Evolutionary conservation across 2,113 vertebrate genomes (phyloP).

Genomic region (Siniperca knerii): DNA sequence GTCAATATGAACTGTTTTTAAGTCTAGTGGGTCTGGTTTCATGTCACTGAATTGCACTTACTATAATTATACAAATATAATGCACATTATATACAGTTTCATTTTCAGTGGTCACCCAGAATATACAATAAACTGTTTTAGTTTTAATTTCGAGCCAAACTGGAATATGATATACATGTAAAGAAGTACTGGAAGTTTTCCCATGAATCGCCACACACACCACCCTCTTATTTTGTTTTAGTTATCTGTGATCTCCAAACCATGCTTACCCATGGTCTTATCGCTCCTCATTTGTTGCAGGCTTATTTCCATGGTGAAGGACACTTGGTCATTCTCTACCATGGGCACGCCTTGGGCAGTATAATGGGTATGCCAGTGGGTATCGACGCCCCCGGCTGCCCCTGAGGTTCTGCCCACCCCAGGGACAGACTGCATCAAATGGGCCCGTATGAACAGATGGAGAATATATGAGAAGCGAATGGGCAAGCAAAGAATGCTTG

Average conservation of each 20-base stretch:
- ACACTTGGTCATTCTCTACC: conserved; percentile 37
- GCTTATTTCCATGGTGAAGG: conserved; percentile 33
- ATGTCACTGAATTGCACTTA: background rate
- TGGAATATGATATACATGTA: background rate
- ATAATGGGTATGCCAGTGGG: conserved; percentile 56
- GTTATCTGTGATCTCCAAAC: background rate
- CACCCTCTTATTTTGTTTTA: background rate
- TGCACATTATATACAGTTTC: background rate
- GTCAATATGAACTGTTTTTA: background rate
- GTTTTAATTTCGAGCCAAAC: background rate
- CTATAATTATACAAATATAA: background rate
- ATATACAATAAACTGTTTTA: background rate
- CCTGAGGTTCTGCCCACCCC: conserved; percentile 54
- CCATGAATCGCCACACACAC: background rate
- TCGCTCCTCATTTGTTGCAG: conserved; percentile 12
- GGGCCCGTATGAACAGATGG: conserved; percentile 52
- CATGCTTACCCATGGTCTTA: background rate
- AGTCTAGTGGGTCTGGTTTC: background rate
- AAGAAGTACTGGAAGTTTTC: background rate
- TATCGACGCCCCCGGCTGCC: conserved; percentile 49
- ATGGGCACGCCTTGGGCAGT: conserved; percentile 45
- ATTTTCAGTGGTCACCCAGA: background rate
- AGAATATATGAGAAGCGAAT: conserved; percentile 55
- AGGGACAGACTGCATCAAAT: conserved; percentile 48
- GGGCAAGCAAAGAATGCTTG: conserved; percentile 47